Base-by-base conservation (phyloP, 1,140 invertebrate species). In the Chlorops oryzae region DNA sequence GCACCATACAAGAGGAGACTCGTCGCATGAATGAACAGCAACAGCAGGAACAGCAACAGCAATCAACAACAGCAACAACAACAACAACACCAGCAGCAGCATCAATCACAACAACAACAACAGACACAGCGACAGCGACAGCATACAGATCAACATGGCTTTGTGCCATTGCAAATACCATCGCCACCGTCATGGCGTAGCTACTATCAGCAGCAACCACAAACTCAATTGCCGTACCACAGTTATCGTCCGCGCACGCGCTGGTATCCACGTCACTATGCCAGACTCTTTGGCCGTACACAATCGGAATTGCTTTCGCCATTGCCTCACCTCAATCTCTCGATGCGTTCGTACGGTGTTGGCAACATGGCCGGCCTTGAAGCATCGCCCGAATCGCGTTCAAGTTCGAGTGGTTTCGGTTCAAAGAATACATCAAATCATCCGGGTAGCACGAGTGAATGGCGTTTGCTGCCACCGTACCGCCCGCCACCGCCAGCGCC, bases 361-460 rank as follows among this genome's bases (percentile, higher is more conserved):
- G 49, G 50, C 12, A 41, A 42, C 23, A 51, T 48, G 1, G 42
- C 50, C 34, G 63, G 61, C 0, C 50, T 80, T 12, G 88, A 92
- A 63, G 84, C 86, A 0, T 90, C 88, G 2, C 88, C 88, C 0
- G 89, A 94, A 70, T 89, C 86, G 58, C 77, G 86, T n/a, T 88
- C 87, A 18, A 89, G 87, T 63, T 86, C 86, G 4, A 89, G 87
- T 64, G 91, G 91, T 0, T 92, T 92, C 59, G 90, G 90, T 15
- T 92, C 89, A 59, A 89, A 92, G 65, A 94, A 93, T 72, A 92
- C 88, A n/a, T 91, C 87, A 78, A 70, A 87, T 79, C 80, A 81
- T 56, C 81, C 83, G 12, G 86, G 85, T 52, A 87, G 81, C 43
- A 80, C 83, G 38, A 84, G 80, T 34, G 85, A 87, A 60, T 87